Evolutionary conservation across 2,797 vertebrate genomes (phyloP).

Genomic region (Fratercula arctica): DNA sequence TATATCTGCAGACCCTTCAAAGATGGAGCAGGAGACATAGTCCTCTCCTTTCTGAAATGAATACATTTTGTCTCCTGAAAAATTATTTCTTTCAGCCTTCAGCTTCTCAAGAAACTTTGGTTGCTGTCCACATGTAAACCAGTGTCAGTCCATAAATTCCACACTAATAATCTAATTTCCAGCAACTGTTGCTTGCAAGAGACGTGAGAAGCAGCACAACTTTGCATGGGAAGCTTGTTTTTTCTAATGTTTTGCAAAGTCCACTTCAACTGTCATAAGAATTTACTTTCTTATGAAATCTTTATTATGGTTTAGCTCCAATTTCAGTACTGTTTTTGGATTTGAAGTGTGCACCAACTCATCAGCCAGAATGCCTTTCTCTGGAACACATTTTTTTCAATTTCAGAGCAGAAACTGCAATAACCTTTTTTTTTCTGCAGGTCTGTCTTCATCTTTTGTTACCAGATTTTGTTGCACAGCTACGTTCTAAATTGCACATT

Average conservation of each 20-base stretch:
- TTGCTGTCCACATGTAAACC: neutral
- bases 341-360: neutral
- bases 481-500: neutral
- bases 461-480: neutral
- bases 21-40: neutral
- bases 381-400: conserved; percentile 52
- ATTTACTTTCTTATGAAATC: conserved; percentile 45
- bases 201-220: neutral
- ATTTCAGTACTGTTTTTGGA: conserved; percentile 59
- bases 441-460: neutral
- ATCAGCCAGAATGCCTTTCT: conserved; percentile 35
- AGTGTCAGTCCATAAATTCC: neutral
- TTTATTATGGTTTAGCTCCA: conserved; percentile 53
- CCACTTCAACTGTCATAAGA: neutral
- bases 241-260: conserved; percentile 19
- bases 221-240: conserved; percentile 7
- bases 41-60: neutral
- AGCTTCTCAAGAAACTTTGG: neutral
- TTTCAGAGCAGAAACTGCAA: conserved; percentile 28
- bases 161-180: neutral
- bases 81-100: neutral
- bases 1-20: neutral
- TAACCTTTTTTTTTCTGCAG: neutral
- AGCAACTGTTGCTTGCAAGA: neutral
- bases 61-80: neutral